Evolutionary conservation across 37 sponge, comb jelly and placozoan genomes (phyloP).

Genomic region (Crambe crambe): DNA sequence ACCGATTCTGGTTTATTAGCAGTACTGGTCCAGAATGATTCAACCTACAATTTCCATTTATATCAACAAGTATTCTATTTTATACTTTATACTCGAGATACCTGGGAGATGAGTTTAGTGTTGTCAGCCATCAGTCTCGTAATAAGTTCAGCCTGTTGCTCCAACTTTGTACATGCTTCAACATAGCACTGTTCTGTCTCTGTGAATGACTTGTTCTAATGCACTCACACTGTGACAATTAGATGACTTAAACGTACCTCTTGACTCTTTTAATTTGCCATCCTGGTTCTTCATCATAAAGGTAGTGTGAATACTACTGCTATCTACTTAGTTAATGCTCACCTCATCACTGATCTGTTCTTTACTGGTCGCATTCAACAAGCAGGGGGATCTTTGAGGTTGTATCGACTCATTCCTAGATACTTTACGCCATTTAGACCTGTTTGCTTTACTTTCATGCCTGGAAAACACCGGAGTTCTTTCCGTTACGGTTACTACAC

Average conservation of each 20-base stretch:
- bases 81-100: not conserved
- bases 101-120: slow-evolving; percentile 14
- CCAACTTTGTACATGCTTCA: not conserved
- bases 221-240: too few relatives aligned
- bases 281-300: too few relatives aligned
- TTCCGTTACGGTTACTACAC: not conserved
- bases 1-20: not conserved
- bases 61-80: not conserved
- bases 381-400: too few relatives aligned
- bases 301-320: too few relatives aligned
- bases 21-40: not conserved
- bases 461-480: not conserved
- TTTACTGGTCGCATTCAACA: too few relatives aligned
- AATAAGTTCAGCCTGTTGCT: not conserved
- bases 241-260: too few relatives aligned
- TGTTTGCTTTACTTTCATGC: not conserved
- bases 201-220: too few relatives aligned
- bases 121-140: slow-evolving; percentile 13
- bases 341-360: too few relatives aligned
- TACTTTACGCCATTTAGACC: not conserved
- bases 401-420: too few relatives aligned
- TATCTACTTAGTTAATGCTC: too few relatives aligned
- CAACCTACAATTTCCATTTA: not conserved
- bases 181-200: not conserved
- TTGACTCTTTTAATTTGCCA: too few relatives aligned